Evolutionary conservation across 2,888 invertebrate species (phyloP), one percentile per base, ranked within the genome.

Genomic region (Mactromeris polynyma): DNA sequence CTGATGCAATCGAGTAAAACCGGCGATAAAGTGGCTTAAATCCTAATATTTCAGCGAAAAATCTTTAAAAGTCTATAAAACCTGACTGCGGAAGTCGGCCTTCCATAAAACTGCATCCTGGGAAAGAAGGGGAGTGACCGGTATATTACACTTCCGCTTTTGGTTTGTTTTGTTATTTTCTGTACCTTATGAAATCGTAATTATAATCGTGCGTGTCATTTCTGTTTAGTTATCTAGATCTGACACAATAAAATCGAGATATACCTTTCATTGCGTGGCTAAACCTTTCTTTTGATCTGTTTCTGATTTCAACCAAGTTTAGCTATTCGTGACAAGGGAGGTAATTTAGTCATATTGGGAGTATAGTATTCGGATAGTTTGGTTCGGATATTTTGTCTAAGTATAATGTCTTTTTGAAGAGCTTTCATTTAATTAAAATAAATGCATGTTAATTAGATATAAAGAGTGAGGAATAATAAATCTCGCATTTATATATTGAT

Each of bases 101-200:
- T 78, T 81, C 58, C 82, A 33, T 77, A 54, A 69, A 73, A 36
- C 9, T 83, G 83, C 78, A 83, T 83, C 31, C 36, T 81, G 78
- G 81, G 77, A 77, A 42, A 17, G 81, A 82, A 78, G 86, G 86
- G 86, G 86, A 82, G 86, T 87, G 86, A 87, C 86, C 54, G 36
- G 26, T 38, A 19, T 31, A n/a, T n/a, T 69, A n/a, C n/a, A 87
- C 79, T 87, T 87, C 86, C 86, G 77, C 82, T 87, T 83, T 69
- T 31, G 26, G 64, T 83, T 46, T 17, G 42, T 79, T 79, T 78
- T n/a, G 2, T 73, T 73, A 73, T 73, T 73, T 73, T 73, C 19
- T 73, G 19, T 1, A 64, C 17, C 6, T 73, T 17, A 11, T 33
- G 73, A 17, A 17, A 73, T 36, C 19, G 14, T 33, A 17, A 73